Conservation (phyloP, 2,113 vertebrate genomes). For the Romanogobio albipinnatus region DNA sequence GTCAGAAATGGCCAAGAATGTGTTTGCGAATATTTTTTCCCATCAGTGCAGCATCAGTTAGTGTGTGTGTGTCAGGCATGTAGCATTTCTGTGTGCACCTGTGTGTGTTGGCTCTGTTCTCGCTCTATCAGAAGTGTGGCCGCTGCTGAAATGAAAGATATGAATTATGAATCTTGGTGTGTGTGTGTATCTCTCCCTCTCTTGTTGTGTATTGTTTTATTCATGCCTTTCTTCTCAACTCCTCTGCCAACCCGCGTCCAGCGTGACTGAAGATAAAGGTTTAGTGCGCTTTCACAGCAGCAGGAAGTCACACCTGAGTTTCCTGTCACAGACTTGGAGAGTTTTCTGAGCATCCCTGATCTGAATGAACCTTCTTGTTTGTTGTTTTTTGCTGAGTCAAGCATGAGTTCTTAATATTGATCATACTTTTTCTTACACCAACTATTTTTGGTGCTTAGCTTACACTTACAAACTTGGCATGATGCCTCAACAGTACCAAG, state of each 20-base stretch:
- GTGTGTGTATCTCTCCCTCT: constrained; percentile 55
- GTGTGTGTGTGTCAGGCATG: constrained; percentile 5
- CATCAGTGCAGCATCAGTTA: constrained; percentile 71
- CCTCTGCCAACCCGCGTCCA: not conserved
- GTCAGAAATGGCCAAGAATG: constrained; percentile 60
- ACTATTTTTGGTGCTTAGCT: not conserved
- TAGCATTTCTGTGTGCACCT: constrained; percentile 1
- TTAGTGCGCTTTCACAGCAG: constrained; percentile 13
- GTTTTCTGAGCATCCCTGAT: not conserved
- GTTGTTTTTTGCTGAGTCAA: not conserved
- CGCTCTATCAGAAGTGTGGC: constrained; percentile 68
- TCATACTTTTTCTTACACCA: not conserved
- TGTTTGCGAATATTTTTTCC: constrained; percentile 63
- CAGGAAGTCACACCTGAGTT: constrained; percentile 15
- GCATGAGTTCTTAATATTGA: not conserved
- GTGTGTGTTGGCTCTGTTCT: constrained; percentile 59
- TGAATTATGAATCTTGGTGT: constrained; percentile 73
- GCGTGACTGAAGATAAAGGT: constrained; percentile 23
- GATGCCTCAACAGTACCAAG: not conserved
- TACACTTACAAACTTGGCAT: too few relatives aligned
- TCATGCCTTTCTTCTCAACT: constrained; percentile 55
- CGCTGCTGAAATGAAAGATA: constrained; percentile 67
- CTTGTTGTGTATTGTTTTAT: constrained; percentile 66
- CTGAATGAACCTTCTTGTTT: not conserved
- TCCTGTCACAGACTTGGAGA: not conserved